Evolutionary conservation across 1,140 invertebrate genomes (phyloP), one percentile per base, ranked within the genome.

Genomic region (Triops longicaudatus): DNA sequence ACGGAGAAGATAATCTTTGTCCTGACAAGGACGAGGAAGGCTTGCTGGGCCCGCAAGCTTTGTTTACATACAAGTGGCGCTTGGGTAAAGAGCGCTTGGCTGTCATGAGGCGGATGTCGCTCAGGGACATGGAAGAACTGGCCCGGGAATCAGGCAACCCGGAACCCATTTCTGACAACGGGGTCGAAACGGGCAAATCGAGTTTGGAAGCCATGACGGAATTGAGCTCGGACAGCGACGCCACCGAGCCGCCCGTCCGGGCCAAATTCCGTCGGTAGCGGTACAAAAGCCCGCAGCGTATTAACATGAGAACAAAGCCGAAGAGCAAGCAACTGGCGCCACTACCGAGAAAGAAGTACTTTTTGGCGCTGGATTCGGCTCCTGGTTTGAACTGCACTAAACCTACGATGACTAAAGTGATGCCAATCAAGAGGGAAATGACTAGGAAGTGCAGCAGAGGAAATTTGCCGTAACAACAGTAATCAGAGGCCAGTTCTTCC

Each of bases 311-410:
- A 0, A 88, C 87, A n/a, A 86, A 80, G 7, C 86, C 84, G 9
- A 91, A 84, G 9, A 91, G 83, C 72, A 87, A 84, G 42, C 85
- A 86, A 2, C 90, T 90, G 42, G 88, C 87, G 41, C 79, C 79
- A 26, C 79, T 75, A 3, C 89, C 88, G 80, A 92, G 87, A 78
- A 92, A 86, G 81, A 89, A 88, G 82, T 79, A 81, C 72, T 80
- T 81, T 82, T 92, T 90, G 80, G 91, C 90, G 26, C 89, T 90
- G 26, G 91, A 91, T 80, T 91, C 91, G 37, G 92, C 91, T 63
- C 91, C 91, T 26, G 92, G 92, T 26, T 90, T 91, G 80, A 93
- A 85, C 85, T 93, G 92, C 78, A 93, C 91, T 81, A 93, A 85
- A 78, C 91, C 91, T 81, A 93, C 91, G 74, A 93, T 90, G 77